Evolutionary conservation across 2,797 vertebrate species (phyloP).

Genomic region (Sebastes dallii): DNA sequence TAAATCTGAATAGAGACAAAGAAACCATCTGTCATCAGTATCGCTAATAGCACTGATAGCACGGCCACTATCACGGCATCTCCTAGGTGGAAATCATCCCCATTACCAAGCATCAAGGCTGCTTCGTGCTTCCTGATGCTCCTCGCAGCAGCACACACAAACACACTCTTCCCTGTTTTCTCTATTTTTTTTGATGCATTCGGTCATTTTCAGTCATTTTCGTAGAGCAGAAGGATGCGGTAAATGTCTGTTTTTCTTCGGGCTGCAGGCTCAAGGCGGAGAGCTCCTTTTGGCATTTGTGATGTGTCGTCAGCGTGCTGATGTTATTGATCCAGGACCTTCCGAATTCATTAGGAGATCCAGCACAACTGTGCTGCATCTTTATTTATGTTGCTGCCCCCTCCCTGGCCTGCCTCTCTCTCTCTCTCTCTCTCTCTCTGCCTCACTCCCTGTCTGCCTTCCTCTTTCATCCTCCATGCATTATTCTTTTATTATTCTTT

Average conservation of each 20-base stretch:
- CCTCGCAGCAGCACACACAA: slow-evolving; percentile 38
- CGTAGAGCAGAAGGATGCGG: slow-evolving; percentile 5
- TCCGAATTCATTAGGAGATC: slow-evolving; percentile 87
- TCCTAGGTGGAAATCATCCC: slow-evolving; percentile 79
- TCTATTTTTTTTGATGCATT: slow-evolving; percentile 41
- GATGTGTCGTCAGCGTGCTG: slow-evolving; percentile 82
- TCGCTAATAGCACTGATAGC: slow-evolving; percentile 77
- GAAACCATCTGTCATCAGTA: slow-evolving; percentile 78
- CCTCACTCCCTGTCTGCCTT: slow-evolving; percentile 64
- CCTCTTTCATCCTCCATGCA: slow-evolving; percentile 80
- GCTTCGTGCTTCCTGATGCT: slow-evolving; percentile 75
- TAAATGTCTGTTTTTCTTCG: slow-evolving; percentile 60
- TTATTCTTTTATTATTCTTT: slow-evolving; percentile 82
- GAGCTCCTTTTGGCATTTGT: slow-evolving; percentile 80
- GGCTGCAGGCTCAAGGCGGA: slow-evolving; percentile 37
- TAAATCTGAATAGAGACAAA: slow-evolving; percentile 76
- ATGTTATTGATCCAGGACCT: slow-evolving; percentile 88
- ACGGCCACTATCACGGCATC: slow-evolving; percentile 72
- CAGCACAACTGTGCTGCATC: slow-evolving; percentile 80
- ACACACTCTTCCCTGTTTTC: slow-evolving; percentile 19
- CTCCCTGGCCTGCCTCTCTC: slow-evolving; percentile 53
- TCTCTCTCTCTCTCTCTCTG: slow-evolving; percentile 1
- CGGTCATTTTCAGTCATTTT: slow-evolving; percentile 33
- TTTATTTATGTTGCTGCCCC: slow-evolving; percentile 84
- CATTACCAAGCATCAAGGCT: slow-evolving; percentile 72